Evolutionary conservation across 2,888 invertebrate species (phyloP).

Genomic region (Stenodera caucasica): DNA sequence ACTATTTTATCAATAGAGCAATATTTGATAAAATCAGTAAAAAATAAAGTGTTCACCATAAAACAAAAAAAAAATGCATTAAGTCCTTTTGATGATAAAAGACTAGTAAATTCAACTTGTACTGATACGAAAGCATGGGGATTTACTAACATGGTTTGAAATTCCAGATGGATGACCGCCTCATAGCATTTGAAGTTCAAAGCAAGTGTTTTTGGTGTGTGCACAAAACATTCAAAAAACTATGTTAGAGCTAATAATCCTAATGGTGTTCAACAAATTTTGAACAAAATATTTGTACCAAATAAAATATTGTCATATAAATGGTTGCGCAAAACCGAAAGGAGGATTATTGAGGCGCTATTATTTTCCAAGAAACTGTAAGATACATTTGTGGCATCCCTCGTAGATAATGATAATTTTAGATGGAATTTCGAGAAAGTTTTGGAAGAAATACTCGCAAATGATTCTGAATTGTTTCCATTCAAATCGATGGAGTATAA

Average conservation of each 20-base stretch:
- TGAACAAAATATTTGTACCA: no score
- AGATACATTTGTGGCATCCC: no score
- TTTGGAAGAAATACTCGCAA: not conserved
- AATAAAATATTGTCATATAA: no score
- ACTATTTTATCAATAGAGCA: not conserved
- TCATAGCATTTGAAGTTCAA: not conserved
- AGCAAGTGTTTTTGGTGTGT: not conserved
- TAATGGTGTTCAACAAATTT: no score
- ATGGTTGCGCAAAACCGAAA: no score
- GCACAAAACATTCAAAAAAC: no score
- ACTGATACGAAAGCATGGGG: slow-evolving; percentile 13
- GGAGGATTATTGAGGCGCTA: no score
- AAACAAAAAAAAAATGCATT: slow-evolving; percentile 16
- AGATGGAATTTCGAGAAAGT: no score
- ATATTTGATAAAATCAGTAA: slow-evolving; percentile 4
- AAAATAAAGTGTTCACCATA: slow-evolving; percentile 12
- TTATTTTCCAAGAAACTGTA: no score
- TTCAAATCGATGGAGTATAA: no score
- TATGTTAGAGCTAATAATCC: no score
- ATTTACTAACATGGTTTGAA: not conserved
- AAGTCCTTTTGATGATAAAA: slow-evolving; percentile 15
- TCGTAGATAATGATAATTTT: not conserved
- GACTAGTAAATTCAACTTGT: not conserved
- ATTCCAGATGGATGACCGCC: not conserved
- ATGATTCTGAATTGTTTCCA: not conserved